These are phyloP conservation scores for Xiphophorus hellerii DNA, from an alignment of 2,113 vertebrate species.

Conservation along the genomic window DNA sequence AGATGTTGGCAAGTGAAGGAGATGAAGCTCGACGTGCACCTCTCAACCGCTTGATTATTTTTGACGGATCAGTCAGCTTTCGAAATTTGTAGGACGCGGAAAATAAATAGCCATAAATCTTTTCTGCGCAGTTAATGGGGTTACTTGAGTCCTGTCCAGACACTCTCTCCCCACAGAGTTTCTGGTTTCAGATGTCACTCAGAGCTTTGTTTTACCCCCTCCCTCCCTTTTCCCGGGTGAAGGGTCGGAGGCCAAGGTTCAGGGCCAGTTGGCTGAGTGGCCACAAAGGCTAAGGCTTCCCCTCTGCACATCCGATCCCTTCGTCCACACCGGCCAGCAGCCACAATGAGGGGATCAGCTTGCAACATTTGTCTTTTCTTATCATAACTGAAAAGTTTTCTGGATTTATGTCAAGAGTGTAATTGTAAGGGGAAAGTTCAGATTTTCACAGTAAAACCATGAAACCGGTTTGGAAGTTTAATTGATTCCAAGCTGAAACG, in stretches of 20 bases:
- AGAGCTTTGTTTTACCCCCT: slow-evolving; percentile 80
- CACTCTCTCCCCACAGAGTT: slow-evolving; percentile 78
- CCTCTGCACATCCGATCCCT: slow-evolving; percentile 74
- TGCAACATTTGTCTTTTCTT: slow-evolving; percentile 68
- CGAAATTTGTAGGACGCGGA: slow-evolving; percentile 42
- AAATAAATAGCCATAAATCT: slow-evolving; percentile 74
- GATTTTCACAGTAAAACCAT: slow-evolving; percentile 43
- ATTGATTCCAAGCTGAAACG: slow-evolving; percentile 45
- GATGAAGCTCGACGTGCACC: slow-evolving; percentile 55
- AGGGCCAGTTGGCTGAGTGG: slow-evolving; percentile 82
- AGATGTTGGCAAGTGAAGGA: slow-evolving; percentile 56
- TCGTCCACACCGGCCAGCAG: slow-evolving; percentile 65
- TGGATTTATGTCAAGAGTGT: slow-evolving; percentile 38
- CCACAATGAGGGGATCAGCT: slow-evolving; percentile 62
- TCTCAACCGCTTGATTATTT: slow-evolving; percentile 61
- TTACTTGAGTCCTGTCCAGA: slow-evolving; percentile 81
- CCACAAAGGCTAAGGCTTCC: slow-evolving; percentile 77
- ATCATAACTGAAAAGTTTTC: slow-evolving; percentile 58
- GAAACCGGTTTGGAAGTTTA: slow-evolving; percentile 24
- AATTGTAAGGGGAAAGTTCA: slow-evolving; percentile 38
- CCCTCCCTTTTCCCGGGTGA: slow-evolving; percentile 67
- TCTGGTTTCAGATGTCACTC: slow-evolving; percentile 83
- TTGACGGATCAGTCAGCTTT: slow-evolving; percentile 55
- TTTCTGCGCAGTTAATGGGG: slow-evolving; percentile 78
- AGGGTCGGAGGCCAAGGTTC: slow-evolving; percentile 82